A percentile compares a stretch with the other conserved stretches of the same genome.
Conservation (phyloP, 2,113 vertebrate genomes). For the Hemiprocne comata region DNA sequence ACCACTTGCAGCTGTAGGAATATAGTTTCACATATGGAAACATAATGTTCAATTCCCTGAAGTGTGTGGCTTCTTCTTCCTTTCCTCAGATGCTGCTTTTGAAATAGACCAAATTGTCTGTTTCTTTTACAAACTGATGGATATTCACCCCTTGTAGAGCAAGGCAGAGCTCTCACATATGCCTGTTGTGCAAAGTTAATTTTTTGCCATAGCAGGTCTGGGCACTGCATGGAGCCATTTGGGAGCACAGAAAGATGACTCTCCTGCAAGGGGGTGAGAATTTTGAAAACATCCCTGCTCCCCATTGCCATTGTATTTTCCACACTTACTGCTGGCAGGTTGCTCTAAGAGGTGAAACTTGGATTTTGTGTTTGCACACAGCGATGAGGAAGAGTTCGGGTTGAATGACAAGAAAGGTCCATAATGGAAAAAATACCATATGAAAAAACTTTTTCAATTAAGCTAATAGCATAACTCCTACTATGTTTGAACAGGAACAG, state of each 20-base stretch:
- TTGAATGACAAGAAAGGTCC: background rate
- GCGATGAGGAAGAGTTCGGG: background rate
- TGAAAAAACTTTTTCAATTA: background rate
- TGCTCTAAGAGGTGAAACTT: background rate
- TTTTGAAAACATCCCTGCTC: background rate
- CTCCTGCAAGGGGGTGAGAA: background rate
- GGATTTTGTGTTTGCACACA: background rate
- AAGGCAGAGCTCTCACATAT: background rate
- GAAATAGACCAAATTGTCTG: background rate
- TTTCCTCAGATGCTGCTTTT: background rate
- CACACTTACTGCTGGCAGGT: rapidly evolving
- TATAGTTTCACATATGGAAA: background rate
- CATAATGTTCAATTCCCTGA: background rate
- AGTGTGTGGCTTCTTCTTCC: background rate
- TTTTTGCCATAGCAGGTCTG: background rate
- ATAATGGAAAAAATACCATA: background rate
- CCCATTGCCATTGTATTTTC: background rate
- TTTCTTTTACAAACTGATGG: background rate
- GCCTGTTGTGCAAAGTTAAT: background rate
- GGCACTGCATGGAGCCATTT: rapidly evolving
- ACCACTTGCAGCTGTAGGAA: background rate
- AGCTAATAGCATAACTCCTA: background rate
- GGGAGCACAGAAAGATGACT: rapidly evolving
- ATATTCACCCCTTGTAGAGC: background rate
- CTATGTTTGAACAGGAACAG: background rate